Percentiles rank a stretch among this genome's conserved stretches.
These are phyloP conservation scores for Spermophilus dauricus DNA, from an alignment of 2,113 vertebrate genomes.

Conservation along the genomic window DNA sequence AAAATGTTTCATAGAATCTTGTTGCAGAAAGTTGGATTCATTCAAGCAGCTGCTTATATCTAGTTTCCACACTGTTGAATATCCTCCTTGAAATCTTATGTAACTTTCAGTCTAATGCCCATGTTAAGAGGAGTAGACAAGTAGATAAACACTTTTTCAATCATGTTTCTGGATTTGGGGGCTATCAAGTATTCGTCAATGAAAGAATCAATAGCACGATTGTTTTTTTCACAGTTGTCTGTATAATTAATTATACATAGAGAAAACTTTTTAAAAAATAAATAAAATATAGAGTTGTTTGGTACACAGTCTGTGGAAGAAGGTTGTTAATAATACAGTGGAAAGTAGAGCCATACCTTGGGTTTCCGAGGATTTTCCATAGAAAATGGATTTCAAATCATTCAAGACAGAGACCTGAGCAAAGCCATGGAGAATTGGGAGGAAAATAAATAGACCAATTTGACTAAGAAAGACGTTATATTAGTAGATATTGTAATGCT, in stretches of 20 bases:
- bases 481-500: background rate
- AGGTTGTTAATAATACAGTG: background rate
- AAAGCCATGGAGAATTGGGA: background rate
- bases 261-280: background rate
- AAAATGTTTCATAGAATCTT: constrained; percentile 12
- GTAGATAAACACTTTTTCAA: background rate
- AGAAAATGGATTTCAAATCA: background rate
- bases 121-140: background rate
- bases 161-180: background rate
- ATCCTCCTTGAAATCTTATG: background rate
- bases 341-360: background rate
- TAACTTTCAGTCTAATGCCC: background rate
- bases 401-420: background rate
- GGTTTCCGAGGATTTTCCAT: background rate
- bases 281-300: background rate
- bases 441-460: background rate
- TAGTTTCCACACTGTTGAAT: background rate
- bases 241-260: background rate
- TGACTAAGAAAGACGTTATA: background rate
- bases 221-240: background rate
- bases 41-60: background rate
- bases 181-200: background rate
- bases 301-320: background rate
- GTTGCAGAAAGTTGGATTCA: background rate
- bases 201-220: background rate